Percentiles rank a stretch among this genome's conserved stretches.
Conservation (phyloP, 2,113 vertebrate genomes). For the Phocoena phocoena region DNA sequence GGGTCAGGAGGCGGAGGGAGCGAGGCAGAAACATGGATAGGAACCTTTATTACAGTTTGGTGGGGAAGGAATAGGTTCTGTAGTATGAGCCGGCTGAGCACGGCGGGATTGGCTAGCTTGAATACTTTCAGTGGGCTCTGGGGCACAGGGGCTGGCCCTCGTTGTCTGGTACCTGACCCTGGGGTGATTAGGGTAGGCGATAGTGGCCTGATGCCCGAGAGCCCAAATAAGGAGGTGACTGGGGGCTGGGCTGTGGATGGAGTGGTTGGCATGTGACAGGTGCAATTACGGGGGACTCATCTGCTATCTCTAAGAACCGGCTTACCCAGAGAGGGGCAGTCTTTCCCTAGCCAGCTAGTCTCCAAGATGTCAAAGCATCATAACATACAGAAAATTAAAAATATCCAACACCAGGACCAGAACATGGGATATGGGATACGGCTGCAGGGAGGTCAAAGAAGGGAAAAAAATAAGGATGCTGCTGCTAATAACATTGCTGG, state of each 20-base stretch:
- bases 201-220: background rate
- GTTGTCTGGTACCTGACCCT: background rate
- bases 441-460: background rate
- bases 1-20: background rate
- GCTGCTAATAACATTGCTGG: background rate
- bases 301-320: background rate
- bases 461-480: background rate
- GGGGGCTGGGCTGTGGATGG: background rate
- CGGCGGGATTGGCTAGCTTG: background rate
- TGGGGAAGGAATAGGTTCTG: background rate
- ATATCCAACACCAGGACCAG: background rate
- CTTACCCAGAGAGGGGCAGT: background rate
- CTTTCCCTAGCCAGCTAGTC: background rate
- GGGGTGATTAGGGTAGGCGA: background rate
- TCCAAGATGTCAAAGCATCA: background rate
- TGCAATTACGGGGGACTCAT: background rate
- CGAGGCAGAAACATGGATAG: fast-evolving
- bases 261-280: background rate
- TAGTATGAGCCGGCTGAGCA: background rate
- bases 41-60: background rate
- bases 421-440: background rate
- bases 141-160: background rate
- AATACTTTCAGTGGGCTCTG: background rate
- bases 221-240: background rate
- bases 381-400: background rate